Percentiles rank a stretch among this genome's conserved stretches.
phyloP scores from a whole-genome alignment of 2,888 invertebrate species.

The Timema podura region DNA sequence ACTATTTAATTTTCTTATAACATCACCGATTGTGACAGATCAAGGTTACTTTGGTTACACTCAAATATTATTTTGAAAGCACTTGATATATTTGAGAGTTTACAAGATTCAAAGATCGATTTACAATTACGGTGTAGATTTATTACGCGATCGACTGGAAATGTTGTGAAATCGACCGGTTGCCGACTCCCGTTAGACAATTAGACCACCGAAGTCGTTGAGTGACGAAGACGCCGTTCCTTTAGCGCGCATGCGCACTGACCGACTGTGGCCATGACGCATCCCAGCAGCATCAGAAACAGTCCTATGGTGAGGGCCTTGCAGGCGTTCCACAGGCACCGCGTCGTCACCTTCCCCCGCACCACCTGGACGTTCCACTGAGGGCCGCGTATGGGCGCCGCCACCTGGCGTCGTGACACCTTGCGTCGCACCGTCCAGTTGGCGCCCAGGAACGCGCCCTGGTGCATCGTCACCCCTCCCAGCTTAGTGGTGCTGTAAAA shows the following conservation, averaged over 20 bases:
- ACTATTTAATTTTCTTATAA: too few relatives aligned
- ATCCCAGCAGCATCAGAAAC: slow-evolving; percentile 80
- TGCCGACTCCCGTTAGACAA: too few relatives aligned
- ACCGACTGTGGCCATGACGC: slow-evolving; percentile 92
- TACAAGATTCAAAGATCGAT: too few relatives aligned
- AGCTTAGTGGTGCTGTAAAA: slow-evolving; percentile 12
- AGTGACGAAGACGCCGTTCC: too few relatives aligned
- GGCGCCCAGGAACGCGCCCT: slow-evolving; percentile 31
- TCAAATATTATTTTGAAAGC: too few relatives aligned
- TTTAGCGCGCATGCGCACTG: slow-evolving; percentile 37
- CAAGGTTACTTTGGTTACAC: too few relatives aligned
- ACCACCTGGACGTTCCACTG: slow-evolving; percentile 58
- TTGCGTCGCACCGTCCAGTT: slow-evolving; percentile 31
- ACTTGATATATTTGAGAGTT: too few relatives aligned
- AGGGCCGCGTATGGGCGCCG: slow-evolving; percentile 40
- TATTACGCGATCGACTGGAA: too few relatives aligned
- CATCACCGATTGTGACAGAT: too few relatives aligned
- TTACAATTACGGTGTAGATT: too few relatives aligned
- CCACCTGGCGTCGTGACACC: slow-evolving; percentile 18
- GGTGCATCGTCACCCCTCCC: slow-evolving; percentile 28
- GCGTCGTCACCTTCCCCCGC: slow-evolving; percentile 80
- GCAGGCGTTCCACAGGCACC: slow-evolving; percentile 92
- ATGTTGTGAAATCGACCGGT: too few relatives aligned
- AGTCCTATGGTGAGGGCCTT: slow-evolving; percentile 85
- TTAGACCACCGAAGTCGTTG: too few relatives aligned